Percentiles rank a stretch among this genome's conserved stretches.
These are phyloP conservation scores for Leptoclinus maculatus DNA, from an alignment of 2,797 vertebrate species.

Conservation along the genomic window DNA sequence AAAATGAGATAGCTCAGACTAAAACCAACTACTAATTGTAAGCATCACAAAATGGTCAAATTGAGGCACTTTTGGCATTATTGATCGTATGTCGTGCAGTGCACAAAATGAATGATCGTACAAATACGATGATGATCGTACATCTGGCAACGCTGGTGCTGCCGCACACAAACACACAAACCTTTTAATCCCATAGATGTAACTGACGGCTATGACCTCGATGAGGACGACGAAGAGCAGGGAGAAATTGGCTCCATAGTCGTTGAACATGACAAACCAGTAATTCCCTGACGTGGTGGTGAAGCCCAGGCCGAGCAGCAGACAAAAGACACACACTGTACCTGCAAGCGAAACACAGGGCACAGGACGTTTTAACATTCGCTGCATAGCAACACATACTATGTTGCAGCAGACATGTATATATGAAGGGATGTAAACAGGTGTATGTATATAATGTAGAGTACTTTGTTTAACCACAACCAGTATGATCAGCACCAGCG, in stretches of 20 bases:
- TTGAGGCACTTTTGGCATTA: not conserved
- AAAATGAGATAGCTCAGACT: not conserved
- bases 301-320: conserved; percentile 89
- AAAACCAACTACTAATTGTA: not conserved
- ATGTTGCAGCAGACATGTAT: not conserved
- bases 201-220: conserved; percentile 89
- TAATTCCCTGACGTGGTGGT: conserved; percentile 91
- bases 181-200: conserved; percentile 91
- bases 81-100: not conserved
- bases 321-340: conserved; percentile 86
- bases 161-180: conserved; percentile 50
- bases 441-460: too few relatives aligned
- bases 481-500: not conserved
- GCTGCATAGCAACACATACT: not conserved
- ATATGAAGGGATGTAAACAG: not conserved
- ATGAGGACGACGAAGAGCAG: conserved; percentile 93
- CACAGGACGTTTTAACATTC: not conserved
- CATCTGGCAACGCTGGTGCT: not conserved
- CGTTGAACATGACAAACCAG: conserved; percentile 96
- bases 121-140: not conserved
- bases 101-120: not conserved
- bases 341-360: conserved; percentile 70
- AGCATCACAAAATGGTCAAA: not conserved
- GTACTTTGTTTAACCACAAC: not conserved
- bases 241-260: conserved; percentile 90